Percentiles rank a stretch among this genome's conserved stretches.
These are phyloP conservation scores for Hippolais icterina DNA, from an alignment of 2,113 vertebrate genomes.

Conservation along the genomic window DNA sequence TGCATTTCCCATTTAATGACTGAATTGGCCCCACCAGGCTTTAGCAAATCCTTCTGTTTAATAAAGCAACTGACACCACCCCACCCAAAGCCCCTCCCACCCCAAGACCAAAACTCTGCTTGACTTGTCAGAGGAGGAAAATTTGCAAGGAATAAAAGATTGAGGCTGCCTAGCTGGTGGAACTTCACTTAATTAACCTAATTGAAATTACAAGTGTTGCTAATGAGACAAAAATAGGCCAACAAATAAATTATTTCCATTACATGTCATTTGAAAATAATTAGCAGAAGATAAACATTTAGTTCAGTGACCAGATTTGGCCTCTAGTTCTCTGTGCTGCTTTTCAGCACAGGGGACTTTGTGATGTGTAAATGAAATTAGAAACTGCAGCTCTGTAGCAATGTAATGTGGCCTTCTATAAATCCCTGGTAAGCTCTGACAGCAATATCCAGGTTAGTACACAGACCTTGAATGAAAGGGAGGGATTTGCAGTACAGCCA, in stretches of 20 bases:
- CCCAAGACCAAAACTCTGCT: not conserved
- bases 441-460: not conserved
- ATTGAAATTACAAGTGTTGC: conserved; percentile 31
- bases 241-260: conserved; percentile 32
- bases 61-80: not conserved
- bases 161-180: not conserved
- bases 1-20: not conserved
- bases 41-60: not conserved
- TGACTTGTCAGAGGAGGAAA: not conserved
- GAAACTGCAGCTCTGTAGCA: not conserved
- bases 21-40: not conserved
- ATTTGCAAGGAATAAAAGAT: not conserved
- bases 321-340: not conserved
- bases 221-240: conserved; percentile 57
- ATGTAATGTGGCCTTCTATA: not conserved
- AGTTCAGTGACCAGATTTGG: conserved; percentile 15
- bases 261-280: conserved; percentile 50
- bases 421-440: not conserved
- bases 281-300: conserved; percentile 35
- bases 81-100: not conserved
- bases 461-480: not conserved
- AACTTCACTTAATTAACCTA: conserved; percentile 22
- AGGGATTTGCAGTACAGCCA: not conserved
- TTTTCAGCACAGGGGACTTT: not conserved
- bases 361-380: not conserved